Evolutionary conservation across 2,888 invertebrate genomes (phyloP), one percentile per base, ranked within the genome.

Genomic region (Drosophila kokeensis): DNA sequence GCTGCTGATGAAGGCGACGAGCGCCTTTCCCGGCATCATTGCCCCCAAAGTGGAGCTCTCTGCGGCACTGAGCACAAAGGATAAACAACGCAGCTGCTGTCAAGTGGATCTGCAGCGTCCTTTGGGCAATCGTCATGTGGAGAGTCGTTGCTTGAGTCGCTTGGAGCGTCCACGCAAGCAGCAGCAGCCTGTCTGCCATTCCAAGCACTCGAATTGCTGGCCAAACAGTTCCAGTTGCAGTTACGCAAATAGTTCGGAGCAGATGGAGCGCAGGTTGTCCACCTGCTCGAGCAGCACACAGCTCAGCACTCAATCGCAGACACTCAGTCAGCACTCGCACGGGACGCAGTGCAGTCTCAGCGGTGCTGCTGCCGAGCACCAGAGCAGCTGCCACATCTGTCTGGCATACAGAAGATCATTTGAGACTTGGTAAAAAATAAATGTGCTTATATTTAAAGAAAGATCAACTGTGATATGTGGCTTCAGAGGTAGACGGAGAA

Each of bases 1-100:
- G 70, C 69, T 93, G 40, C 75, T 93, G 32, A 92, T 93, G 93
- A 91, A 86, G 76, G 90, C 92, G 7, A 92, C 93, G 2, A 79
- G 90, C 2, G 92, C 91, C 29, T 93, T 93, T 86, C 93, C 93
- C 27, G 93, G 93, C 21, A 92, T 93, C 6, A 80, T 93, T 62
- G 90, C 92, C 2, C 93, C 93, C 2, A 93, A 92, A 62, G 79
- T 92, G n/a, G 93, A 93, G 79, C 76, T 93, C 0, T 87, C 91
- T 0, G 90, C 91, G 0, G 73, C 87, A 3, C 66, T 92, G 7
- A 75, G 70, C 4, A 82, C 90, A 4, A 73, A 89, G 55, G 89
- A 77, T 21, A 76, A 73, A 7, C 65, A 66, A 2, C 72, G 45
- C 0, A 59, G 68, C 52, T 68, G 64, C 40, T 76, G 71, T 7